Evolutionary conservation across 2,113 vertebrate genomes (phyloP).

Genomic region (Sinosuthora webbiana): DNA sequence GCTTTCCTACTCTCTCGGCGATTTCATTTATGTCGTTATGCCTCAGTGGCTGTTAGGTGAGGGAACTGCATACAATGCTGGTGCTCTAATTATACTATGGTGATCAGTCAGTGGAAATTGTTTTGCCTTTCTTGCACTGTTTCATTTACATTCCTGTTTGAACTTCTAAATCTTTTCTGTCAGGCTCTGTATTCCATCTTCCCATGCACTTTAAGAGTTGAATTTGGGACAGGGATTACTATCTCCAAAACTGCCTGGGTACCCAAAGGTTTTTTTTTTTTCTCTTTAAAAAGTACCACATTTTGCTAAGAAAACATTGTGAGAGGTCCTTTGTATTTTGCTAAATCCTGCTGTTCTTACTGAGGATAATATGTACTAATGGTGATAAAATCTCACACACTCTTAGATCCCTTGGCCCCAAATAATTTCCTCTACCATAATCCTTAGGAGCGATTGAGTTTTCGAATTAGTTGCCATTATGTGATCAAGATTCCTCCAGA

Average conservation of each 20-base stretch:
- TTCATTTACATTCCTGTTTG: constrained; percentile 5
- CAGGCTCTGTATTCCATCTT: background rate
- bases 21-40: constrained; percentile 55
- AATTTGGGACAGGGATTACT: background rate
- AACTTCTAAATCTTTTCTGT: constrained; percentile 22
- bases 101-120: constrained; percentile 27
- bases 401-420: background rate
- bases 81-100: background rate
- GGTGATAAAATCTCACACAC: constrained; percentile 8
- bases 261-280: background rate
- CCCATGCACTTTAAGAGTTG: background rate
- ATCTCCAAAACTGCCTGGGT: background rate
- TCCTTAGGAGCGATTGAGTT: background rate
- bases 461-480: background rate
- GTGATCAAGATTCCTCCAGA: background rate
- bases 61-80: constrained; percentile 27
- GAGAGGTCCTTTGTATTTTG: background rate
- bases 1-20: background rate
- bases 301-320: background rate
- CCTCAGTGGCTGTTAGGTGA: constrained; percentile 37
- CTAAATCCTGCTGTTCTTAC: background rate
- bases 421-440: background rate
- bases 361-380: background rate
- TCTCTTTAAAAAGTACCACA: background rate
- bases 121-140: background rate